Evolutionary conservation across 2,113 vertebrate species (phyloP), one percentile per base, ranked within the genome.

Genomic region (Peromyscus californicus): DNA sequence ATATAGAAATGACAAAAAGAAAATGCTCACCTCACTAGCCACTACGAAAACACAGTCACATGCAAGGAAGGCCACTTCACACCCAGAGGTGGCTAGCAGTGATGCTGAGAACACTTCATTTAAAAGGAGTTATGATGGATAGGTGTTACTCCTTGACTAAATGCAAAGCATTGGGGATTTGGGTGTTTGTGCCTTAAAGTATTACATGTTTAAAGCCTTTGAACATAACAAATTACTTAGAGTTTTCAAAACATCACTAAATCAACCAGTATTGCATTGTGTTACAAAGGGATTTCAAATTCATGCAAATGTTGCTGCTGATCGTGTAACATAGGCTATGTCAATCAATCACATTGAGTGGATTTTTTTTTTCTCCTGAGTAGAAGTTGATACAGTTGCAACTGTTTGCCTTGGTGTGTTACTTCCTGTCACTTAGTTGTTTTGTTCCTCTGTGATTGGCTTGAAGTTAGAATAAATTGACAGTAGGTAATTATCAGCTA

Each of bases 211-310:
- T 65, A 42, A 72, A 87, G 45, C 61, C 17, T n/a, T 74, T 90
- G 48, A 87, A 31, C 10, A 29, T 65, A 86, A 96, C 0, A 95
- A 85, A 91, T 88, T 61, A 84, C 42, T 33, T 74, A 90, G 16
- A 31, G 39, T 65, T 72, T 87, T 83, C 82, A 79, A 96, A 87
- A 79, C 48, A 88, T 45, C 29, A 42, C 59, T 39, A 91, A 78
- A 63, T 75, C 61, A 90, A 74, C 29, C n/a, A 95, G 39, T 54
- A 11, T 15, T 92, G 11, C 21, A 69, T 78, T 84, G 72, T 63
- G 15, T 45, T 84, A 31, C 48, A 83, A 69, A 92, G 13, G 7
- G 26, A 88, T 79, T 92, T 94, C 31, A 61, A 88, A 45, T 61
- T 80, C 74, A 63, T 19, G 57, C 39, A 74, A 39, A 86, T 15